A percentile compares a stretch with the other conserved stretches of the same genome.
These are phyloP conservation scores for Cantharis nigra DNA, from an alignment of 2,888 invertebrate species.

Conservation along the genomic window DNA sequence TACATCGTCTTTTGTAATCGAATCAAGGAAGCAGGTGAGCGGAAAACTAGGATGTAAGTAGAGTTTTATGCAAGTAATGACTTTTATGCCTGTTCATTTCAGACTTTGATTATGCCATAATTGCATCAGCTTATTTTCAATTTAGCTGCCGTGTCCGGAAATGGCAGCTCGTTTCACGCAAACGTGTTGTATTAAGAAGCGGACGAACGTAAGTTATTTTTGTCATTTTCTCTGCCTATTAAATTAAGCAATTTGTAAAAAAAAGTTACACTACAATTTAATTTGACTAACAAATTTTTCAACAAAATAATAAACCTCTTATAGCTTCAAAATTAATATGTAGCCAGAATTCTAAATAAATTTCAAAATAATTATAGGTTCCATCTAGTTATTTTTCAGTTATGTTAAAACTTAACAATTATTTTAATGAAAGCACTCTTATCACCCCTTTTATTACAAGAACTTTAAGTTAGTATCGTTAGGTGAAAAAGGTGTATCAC, in stretches of 20 bases:
- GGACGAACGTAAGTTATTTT: neutral
- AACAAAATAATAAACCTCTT: neutral
- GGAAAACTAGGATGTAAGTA: constrained; percentile 39
- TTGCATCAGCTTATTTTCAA: constrained; percentile 33
- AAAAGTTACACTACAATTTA: neutral
- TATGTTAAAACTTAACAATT: neutral
- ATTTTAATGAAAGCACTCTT: neutral
- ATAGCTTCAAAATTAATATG: neutral
- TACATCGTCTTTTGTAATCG: constrained; percentile 36
- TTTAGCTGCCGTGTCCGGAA: constrained; percentile 25
- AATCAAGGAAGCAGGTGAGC: constrained; percentile 40
- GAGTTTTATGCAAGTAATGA: constrained; percentile 40
- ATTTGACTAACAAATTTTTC: neutral
- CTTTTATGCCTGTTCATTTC: constrained; percentile 39
- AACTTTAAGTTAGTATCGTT: neutral
- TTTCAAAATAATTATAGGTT: neutral
- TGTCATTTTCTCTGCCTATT: neutral
- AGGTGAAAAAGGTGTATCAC: neutral
- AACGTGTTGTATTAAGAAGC: constrained; percentile 9
- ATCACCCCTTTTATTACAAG: neutral
- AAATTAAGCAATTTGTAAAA: neutral
- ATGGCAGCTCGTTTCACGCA: constrained; percentile 19
- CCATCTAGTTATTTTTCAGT: neutral
- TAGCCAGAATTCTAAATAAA: neutral
- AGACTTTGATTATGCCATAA: constrained; percentile 39